Conservation (phyloP, 2,113 vertebrate species). For the Pseudorectes ferrugineus region DNA sequence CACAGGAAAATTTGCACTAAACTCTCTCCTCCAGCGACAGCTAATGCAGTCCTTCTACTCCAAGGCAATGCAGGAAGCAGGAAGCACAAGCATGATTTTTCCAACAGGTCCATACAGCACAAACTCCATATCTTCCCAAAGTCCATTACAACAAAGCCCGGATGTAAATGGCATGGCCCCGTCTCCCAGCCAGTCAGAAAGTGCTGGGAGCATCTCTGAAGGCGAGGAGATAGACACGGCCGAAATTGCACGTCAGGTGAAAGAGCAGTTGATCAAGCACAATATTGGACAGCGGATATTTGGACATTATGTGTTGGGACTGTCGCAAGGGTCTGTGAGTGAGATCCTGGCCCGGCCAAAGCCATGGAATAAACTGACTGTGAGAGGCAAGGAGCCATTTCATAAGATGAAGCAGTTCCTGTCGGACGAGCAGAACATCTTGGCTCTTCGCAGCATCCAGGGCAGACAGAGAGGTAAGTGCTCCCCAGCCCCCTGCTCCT, state of each 20-base stretch:
- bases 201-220: conserved; percentile 85
- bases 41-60: conserved; percentile 98
- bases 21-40: conserved; percentile 95
- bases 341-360: conserved; percentile 96
- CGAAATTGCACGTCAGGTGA: conserved; percentile 95
- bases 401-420: conserved; percentile 99
- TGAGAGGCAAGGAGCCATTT: conserved; percentile 96
- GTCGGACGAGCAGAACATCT: conserved; percentile 95
- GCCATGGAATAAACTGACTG: conserved; percentile 96
- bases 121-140: conserved; percentile 91
- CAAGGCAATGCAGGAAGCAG: conserved; percentile 95
- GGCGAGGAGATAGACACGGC: conserved; percentile 95
- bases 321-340: conserved; percentile 95
- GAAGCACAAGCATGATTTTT: conserved; percentile 91
- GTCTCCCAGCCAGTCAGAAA: conserved; percentile 91
- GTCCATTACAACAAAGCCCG: conserved; percentile 87
- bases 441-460: conserved; percentile 95
- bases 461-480: conserved; percentile 93
- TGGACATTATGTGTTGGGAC: conserved; percentile 95
- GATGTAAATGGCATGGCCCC: conserved; percentile 92
- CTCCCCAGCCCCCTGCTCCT: neutral
- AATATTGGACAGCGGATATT: conserved; percentile 97
- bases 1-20: conserved; percentile 97
- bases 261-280: conserved; percentile 98
- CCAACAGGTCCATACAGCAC: conserved; percentile 90